These are phyloP conservation scores for Antechinus stuartii DNA, from an alignment of 2,113 vertebrate species.

Conservation along the genomic window DNA sequence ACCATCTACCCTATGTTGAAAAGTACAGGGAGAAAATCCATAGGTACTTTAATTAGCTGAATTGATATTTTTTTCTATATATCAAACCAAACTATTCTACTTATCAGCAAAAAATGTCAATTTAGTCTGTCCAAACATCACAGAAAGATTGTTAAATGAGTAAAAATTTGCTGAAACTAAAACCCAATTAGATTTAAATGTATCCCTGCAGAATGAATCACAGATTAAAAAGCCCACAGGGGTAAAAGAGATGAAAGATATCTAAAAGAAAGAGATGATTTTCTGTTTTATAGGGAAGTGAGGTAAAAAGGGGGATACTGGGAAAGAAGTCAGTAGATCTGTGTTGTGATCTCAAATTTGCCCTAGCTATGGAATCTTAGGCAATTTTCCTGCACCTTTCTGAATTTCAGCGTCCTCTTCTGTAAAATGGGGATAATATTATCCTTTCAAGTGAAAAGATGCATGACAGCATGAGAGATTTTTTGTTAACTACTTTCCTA, in stretches of 20 bases:
- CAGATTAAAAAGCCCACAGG: not conserved
- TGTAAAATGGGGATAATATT: too few species aligned
- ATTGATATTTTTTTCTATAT: conserved; percentile 67
- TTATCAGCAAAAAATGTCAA: conserved; percentile 77
- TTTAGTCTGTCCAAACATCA: conserved; percentile 53
- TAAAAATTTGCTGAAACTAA: conserved; percentile 73
- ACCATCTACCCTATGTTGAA: not conserved
- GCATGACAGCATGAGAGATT: not conserved
- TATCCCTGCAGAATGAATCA: conserved; percentile 48
- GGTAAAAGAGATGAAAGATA: too few species aligned
- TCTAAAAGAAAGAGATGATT: too few species aligned
- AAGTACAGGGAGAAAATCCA: conserved; percentile 71
- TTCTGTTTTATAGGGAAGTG: too few species aligned
- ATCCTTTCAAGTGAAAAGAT: too few species aligned
- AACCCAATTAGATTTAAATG: conserved; percentile 73
- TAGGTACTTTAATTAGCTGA: conserved; percentile 76
- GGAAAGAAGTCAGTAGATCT: too few species aligned
- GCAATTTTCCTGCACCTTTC: too few species aligned
- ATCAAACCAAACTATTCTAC: conserved; percentile 75
- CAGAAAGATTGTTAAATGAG: conserved; percentile 75
- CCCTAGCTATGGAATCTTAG: too few species aligned
- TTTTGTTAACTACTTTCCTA: not conserved
- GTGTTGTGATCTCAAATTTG: too few species aligned
- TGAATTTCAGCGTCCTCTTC: too few species aligned
- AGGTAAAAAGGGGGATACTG: too few species aligned